These are phyloP conservation scores for Hipposideros larvatus DNA, from an alignment of 2,797 vertebrate species.

Conservation along the genomic window DNA sequence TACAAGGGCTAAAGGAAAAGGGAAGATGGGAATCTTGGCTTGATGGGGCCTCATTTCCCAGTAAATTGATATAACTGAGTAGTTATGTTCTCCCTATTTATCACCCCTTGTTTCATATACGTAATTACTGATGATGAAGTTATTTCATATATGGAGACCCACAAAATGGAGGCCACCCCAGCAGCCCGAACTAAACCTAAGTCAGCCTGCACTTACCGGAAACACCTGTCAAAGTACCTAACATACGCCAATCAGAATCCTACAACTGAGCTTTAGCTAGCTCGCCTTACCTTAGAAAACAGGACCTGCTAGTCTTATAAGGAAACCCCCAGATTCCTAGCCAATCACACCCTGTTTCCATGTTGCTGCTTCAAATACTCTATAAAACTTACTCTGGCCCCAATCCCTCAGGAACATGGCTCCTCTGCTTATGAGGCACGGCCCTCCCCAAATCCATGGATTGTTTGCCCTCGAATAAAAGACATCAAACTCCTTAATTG, in stretches of 20 bases:
- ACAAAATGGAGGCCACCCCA: not conserved
- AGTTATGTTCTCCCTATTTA: not conserved
- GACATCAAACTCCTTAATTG: too few relatives aligned
- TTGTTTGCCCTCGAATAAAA: not conserved
- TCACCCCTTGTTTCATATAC: not conserved
- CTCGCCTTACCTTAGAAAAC: not conserved
- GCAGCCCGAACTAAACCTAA: not conserved
- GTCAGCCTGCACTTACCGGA: not conserved
- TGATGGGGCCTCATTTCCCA: not conserved
- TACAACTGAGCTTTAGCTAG: not conserved
- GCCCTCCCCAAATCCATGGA: not conserved
- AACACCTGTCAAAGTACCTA: not conserved
- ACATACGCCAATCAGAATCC: not conserved
- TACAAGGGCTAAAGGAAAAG: too few relatives aligned
- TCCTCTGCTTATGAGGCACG: not conserved
- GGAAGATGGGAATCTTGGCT: not conserved
- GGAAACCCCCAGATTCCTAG: not conserved
- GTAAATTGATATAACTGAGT: not conserved
- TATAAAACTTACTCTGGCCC: too few relatives aligned
- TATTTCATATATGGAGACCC: not conserved
- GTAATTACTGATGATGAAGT: not conserved
- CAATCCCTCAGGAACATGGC: not conserved
- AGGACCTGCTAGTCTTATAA: not conserved
- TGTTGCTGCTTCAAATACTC: too few relatives aligned
- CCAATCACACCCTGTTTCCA: not conserved